phyloP scores from a whole-genome alignment of 2,113 vertebrate species.

The Misgurnus mizolepis region DNA sequence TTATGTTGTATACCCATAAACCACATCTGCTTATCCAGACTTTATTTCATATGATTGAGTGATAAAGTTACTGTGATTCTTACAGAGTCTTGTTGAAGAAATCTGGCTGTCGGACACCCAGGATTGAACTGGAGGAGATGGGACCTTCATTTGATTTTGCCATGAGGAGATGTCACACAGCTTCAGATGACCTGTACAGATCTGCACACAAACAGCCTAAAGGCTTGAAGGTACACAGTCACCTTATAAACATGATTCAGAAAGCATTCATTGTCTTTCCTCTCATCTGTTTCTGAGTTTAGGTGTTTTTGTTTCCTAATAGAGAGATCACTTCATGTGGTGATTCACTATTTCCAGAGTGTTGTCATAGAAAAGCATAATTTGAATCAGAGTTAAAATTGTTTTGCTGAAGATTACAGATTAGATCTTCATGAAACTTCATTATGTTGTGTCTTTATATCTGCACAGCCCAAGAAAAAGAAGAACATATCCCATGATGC shows the following conservation, averaged over 20 bases:
- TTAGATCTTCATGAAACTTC: background rate
- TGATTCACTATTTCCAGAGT: no score
- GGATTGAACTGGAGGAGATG: constrained; percentile 95
- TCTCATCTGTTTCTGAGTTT: no score
- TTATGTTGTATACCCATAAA: no score
- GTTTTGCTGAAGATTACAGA: no score
- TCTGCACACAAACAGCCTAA: constrained; percentile 84
- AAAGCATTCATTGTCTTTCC: no score
- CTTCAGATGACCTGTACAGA: constrained; percentile 93
- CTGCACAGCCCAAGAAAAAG: constrained; percentile 88
- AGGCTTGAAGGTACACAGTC: constrained; percentile 81
- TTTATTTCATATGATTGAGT: no score
- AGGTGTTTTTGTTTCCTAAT: no score
- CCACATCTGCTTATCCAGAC: no score
- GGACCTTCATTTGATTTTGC: constrained; percentile 89
- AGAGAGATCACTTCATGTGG: no score
- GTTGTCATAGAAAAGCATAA: no score
- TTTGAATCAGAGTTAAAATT: no score
- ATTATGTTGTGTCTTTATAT: background rate
- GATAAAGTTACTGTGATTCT: constrained; percentile 1
- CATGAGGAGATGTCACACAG: constrained; percentile 87
- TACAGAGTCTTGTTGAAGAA: constrained; percentile 91
- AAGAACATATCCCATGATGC: constrained; percentile 93
- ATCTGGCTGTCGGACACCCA: constrained; percentile 90
- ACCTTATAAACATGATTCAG: no score